Percentiles rank a stretch among this genome's conserved stretches.
Conservation (phyloP, 92 coral and sea anemone genomes). For the Siderastrea siderea region DNA sequence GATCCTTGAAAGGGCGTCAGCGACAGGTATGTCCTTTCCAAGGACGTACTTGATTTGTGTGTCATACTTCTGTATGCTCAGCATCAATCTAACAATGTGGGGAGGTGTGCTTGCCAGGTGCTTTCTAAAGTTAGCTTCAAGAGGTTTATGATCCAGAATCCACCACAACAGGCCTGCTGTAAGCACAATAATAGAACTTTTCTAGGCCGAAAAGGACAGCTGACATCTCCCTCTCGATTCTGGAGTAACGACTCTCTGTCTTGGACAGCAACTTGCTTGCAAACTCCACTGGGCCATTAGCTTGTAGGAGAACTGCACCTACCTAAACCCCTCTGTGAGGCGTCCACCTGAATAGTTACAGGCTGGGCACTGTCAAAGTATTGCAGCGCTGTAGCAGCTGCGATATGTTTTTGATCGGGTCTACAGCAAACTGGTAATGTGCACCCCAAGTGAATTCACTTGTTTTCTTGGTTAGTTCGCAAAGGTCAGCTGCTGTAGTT, state of each 20-base stretch:
- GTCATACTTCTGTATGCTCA: slow-evolving; percentile 60
- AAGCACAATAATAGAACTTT: slow-evolving; percentile 67
- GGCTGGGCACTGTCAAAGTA: slow-evolving; percentile 71
- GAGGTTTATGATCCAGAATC: slow-evolving; percentile 82
- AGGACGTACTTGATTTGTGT: slow-evolving; percentile 50
- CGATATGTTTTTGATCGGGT: slow-evolving; percentile 51
- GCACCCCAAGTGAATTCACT: slow-evolving; percentile 64
- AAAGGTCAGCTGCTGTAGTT: slow-evolving; percentile 63
- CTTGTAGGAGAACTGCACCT: slow-evolving; percentile 71
- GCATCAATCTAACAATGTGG: slow-evolving; percentile 59
- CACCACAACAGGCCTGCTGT: slow-evolving; percentile 62
- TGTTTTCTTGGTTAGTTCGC: slow-evolving; percentile 69
- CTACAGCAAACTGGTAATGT: slow-evolving; percentile 64
- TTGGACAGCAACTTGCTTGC: slow-evolving; percentile 63
- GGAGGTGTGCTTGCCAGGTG: slow-evolving; percentile 56
- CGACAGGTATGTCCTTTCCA: slow-evolving; percentile 53
- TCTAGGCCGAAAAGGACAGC: slow-evolving; percentile 73
- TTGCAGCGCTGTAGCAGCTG: slow-evolving; percentile 58
- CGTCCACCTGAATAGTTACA: slow-evolving; percentile 69
- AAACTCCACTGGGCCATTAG: slow-evolving; percentile 63
- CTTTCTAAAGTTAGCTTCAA: slow-evolving; percentile 71
- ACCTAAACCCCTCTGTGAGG: slow-evolving; percentile 71
- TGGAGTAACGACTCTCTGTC: slow-evolving; percentile 68
- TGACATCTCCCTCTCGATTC: slow-evolving; percentile 79
- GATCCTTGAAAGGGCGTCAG: slow-evolving; percentile 66